Evolutionary conservation across 2,797 vertebrate species (phyloP).

Genomic region (Chrosomus eos): DNA sequence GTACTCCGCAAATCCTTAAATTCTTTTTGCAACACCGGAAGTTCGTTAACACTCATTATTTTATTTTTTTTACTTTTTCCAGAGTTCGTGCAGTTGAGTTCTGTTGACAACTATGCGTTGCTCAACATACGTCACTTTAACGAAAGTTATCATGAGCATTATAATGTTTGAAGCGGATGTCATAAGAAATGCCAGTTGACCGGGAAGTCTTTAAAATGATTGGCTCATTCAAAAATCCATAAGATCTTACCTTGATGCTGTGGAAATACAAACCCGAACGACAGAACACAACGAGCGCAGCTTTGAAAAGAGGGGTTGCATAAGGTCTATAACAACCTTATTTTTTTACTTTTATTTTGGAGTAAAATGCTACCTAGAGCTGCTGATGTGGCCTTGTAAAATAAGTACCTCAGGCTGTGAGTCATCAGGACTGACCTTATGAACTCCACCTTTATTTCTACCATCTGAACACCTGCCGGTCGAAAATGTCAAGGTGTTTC

Average conservation of each 20-base stretch:
- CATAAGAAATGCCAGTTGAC: background rate
- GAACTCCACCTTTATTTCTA: slow-evolving; percentile 15
- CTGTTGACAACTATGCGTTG: too few species aligned
- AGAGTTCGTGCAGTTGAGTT: too few species aligned
- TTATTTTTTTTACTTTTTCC: too few species aligned
- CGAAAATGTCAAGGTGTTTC: slow-evolving; percentile 15
- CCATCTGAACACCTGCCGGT: slow-evolving; percentile 8
- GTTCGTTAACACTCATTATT: too few species aligned
- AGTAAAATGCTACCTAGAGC: background rate
- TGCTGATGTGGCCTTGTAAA: background rate
- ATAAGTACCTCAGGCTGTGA: background rate
- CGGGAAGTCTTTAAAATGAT: background rate
- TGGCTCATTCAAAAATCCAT: rapidly evolving
- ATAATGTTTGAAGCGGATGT: background rate
- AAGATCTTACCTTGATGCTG: background rate
- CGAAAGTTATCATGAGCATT: background rate
- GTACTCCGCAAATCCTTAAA: too few species aligned
- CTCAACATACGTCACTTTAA: too few species aligned
- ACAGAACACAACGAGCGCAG: background rate
- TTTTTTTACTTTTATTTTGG: background rate
- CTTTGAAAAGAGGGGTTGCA: background rate
- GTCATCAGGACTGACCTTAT: slow-evolving; percentile 18
- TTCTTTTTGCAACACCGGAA: too few species aligned
- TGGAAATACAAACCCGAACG: background rate
- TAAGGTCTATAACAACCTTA: background rate